A percentile compares a stretch with the other conserved stretches of the same genome.
These are phyloP conservation scores for Theretra japonica DNA, from an alignment of 2,888 invertebrate species.

Conservation along the genomic window DNA sequence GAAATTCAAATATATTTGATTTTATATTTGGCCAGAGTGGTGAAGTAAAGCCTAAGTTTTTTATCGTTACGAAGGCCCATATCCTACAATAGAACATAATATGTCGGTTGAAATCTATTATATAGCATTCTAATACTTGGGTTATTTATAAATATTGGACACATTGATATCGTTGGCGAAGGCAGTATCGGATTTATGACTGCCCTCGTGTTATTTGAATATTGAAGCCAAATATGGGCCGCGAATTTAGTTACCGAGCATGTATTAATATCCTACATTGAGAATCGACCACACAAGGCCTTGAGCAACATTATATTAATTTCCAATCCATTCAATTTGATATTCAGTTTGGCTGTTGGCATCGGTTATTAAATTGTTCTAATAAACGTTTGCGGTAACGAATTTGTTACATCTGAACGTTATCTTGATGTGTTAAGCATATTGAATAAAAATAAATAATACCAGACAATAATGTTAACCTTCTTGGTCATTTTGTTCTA, in stretches of 20 bases:
- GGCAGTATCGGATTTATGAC: neutral
- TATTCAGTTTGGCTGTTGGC: neutral
- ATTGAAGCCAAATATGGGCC: neutral
- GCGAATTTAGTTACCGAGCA: constrained; percentile 3
- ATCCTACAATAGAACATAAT: too few species aligned
- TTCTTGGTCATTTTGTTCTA: neutral
- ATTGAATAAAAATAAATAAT: neutral
- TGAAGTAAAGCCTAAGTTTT: too few species aligned
- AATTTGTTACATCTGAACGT: neutral
- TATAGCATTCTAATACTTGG: neutral
- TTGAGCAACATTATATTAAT: constrained; percentile 38
- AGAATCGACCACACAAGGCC: constrained; percentile 49
- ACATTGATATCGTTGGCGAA: neutral
- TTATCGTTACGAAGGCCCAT: too few species aligned
- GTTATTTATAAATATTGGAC: neutral
- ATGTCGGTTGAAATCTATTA: too few species aligned
- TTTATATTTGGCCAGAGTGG: too few species aligned
- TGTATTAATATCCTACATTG: constrained; percentile 35
- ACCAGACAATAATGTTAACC: neutral
- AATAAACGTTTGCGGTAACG: constrained; percentile 9
- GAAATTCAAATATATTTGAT: too few species aligned
- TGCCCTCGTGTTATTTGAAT: neutral
- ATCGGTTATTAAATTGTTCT: constrained; percentile 2
- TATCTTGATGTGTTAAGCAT: neutral
- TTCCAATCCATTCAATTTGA: neutral